Evolutionary conservation across 2,113 vertebrate genomes (phyloP).

Genomic region (Pangasianodon gigas): DNA sequence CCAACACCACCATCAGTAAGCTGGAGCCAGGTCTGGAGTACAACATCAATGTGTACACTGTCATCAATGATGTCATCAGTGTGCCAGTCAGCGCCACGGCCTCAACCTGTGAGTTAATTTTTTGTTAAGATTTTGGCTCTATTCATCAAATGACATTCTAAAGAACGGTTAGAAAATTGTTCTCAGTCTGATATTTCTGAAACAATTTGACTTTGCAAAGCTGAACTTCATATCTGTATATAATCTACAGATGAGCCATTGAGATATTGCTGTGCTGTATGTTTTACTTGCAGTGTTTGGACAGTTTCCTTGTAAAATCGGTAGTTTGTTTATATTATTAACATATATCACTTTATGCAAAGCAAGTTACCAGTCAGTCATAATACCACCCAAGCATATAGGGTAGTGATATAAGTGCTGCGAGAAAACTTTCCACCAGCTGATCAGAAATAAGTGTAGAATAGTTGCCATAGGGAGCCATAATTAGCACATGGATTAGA

Average conservation of each 20-base stretch:
- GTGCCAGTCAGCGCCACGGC: conserved; percentile 80
- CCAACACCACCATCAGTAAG: conserved; percentile 79
- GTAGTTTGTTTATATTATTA: background rate
- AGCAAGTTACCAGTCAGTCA: background rate
- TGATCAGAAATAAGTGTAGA: background rate
- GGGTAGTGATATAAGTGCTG: background rate
- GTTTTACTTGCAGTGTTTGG: background rate
- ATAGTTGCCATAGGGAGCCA: background rate
- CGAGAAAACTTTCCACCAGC: background rate
- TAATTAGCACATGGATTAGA: background rate
- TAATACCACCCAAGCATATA: background rate
- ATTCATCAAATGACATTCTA: background rate
- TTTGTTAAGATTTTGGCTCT: background rate
- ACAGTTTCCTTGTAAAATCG: background rate
- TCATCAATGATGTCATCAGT: conserved; percentile 87
- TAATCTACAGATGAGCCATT: background rate
- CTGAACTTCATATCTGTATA: background rate
- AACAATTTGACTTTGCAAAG: background rate
- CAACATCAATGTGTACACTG: conserved; percentile 88
- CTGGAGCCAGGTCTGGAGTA: conserved; percentile 90
- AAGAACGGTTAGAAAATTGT: background rate
- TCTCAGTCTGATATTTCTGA: background rate
- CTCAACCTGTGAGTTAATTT: conserved; percentile 86
- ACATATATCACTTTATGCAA: background rate
- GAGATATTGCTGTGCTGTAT: background rate